Conservation (phyloP, 37 sponge, comb jelly and placozoan species). For the Axinella damicornis region DNA sequence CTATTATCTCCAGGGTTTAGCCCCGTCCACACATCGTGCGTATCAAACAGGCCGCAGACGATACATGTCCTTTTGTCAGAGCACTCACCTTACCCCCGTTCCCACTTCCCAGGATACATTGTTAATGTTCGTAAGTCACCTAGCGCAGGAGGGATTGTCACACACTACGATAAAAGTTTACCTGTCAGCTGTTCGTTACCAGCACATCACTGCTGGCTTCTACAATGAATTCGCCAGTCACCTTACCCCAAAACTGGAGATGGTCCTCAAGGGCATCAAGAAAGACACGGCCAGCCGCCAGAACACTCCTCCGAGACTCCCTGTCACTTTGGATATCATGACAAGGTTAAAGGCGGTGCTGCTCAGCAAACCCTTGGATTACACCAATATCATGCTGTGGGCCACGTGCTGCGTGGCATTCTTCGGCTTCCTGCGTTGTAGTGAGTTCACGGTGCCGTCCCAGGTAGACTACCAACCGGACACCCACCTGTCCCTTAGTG, state of each 20-base stretch:
- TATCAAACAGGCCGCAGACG: conserved; percentile 34
- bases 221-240: not conserved
- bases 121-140: conserved; percentile 6
- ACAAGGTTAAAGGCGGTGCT: not conserved
- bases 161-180: conserved; percentile 27
- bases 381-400: conserved; percentile 17
- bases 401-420: conserved; percentile 25
- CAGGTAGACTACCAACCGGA: not conserved
- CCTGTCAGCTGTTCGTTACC: conserved; percentile 29
- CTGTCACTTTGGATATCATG: conserved; percentile 40
- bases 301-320: not conserved
- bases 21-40: conserved; percentile 30
- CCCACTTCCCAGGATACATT: not conserved
- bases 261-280: conserved; percentile 35
- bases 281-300: not conserved
- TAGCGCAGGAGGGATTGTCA: not conserved
- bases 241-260: conserved; percentile 23
- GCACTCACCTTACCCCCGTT: not conserved
- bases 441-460: conserved; percentile 27
- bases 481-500: not conserved
- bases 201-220: conserved; percentile 2
- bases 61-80: conserved; percentile 38
- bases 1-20: conserved; percentile 10
- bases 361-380: not conserved
- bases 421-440: conserved; percentile 12